Base-by-base conservation (phyloP, 2,113 vertebrate genomes). In the Scytalopus superciliaris region DNA sequence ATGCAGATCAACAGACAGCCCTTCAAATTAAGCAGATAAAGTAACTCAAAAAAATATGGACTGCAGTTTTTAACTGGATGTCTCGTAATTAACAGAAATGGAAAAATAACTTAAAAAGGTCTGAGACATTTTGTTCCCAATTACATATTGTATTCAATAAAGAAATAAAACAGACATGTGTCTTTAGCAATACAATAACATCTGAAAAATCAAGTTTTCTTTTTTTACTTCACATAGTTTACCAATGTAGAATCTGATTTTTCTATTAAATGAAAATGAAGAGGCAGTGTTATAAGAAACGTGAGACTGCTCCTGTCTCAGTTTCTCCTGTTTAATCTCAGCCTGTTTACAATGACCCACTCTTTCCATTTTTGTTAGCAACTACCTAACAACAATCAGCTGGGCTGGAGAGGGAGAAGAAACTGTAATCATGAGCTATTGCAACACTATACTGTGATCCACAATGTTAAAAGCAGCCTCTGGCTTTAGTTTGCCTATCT, bases 71-170 rank as follows among this genome's bases (percentile, higher is more conserved):
- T 37, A 78, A 59, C 27, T 60, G 56, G 14, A 66, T 6, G 9
- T 33, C 14, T 31, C 33, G 18, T 25, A 53, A 45, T n/a, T 57
- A 50, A 52, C 60, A 75, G 56, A 63, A 84, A 60, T 3, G 5
- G 10, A 30, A 87, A 18, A 60, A 3, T 13, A 40, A 0, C 0
- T 44, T 14, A 15, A 55, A 56, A 60, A 82, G 0, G 53, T 44
- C 4, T 64, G 52, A 84, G n/a, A 40, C 0, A 0, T 18, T 92
- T 85, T 82, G 33, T 24, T 85, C 21, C 42, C 8, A 77, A 53
- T 52, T 49, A n/a, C 0, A 0, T 12, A 52, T 0, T 6, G 1
- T 12, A 66, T 33, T 62, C 37, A 56, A 37, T 14, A 89, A 68
- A 56, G 17, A 69, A 73, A 45, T 6, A 66, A 86, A 67, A 30